phyloP scores from a whole-genome alignment of 2,888 invertebrate species.

The Scaptomyza parva region DNA sequence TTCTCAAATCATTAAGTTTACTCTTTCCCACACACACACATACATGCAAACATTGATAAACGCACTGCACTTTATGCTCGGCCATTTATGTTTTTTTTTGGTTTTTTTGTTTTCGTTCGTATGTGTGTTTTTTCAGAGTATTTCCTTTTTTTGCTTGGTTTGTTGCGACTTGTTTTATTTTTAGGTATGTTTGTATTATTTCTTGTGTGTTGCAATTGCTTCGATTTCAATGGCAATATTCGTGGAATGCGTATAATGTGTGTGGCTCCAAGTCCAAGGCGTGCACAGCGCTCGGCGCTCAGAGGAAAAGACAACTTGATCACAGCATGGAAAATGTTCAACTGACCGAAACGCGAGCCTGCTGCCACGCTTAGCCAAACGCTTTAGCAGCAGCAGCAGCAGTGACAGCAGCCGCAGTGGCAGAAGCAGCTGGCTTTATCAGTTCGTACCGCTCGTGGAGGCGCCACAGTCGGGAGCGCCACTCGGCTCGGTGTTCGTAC shows the following conservation, averaged over 20 bases:
- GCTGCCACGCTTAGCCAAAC: conserved; percentile 69
- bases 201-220: conserved; percentile 38
- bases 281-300: conserved; percentile 77
- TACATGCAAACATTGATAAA: conserved; percentile 21
- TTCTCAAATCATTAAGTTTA: conserved; percentile 31
- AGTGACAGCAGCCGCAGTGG: conserved; percentile 20
- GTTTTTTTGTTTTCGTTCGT: conserved; percentile 11
- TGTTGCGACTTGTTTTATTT: conserved; percentile 27
- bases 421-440: conserved; percentile 67
- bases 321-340: conserved; percentile 80
- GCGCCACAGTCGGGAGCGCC: conserved; percentile 6
- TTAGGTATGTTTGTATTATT: conserved; percentile 16
- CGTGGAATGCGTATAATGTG: conserved; percentile 52
- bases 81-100: conserved; percentile 46
- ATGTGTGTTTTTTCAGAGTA: background rate
- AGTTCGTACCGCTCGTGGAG: conserved; percentile 60
- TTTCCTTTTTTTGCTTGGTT: conserved; percentile 5
- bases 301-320: conserved; percentile 79
- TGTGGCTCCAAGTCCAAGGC: conserved; percentile 77
- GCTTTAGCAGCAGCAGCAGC: conserved; percentile 24
- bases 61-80: conserved; percentile 66
- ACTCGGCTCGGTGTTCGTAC: conserved; percentile 9
- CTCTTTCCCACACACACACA: conserved; percentile 11
- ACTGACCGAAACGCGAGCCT: conserved; percentile 72
- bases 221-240: conserved; percentile 45